Conservation (phyloP, 2,797 vertebrate species). For the Halcyon leucocephala region DNA sequence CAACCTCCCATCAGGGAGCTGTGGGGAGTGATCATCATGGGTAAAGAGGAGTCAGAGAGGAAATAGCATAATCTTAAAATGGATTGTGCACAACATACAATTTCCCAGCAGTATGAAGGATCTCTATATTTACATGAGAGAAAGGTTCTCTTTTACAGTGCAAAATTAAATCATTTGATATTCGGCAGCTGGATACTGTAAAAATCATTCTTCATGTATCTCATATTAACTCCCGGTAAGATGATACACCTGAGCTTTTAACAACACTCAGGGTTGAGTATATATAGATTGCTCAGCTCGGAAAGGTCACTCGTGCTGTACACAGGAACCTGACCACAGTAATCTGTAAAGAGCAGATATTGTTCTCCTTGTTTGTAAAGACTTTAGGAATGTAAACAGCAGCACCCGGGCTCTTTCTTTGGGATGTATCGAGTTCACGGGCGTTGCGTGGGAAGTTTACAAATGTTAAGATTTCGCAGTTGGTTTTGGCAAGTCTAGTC, state of each 20-base stretch:
- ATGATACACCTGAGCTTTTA: conserved; percentile 35
- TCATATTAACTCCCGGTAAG: conserved; percentile 13
- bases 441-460: background rate
- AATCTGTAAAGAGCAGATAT: conserved; percentile 65
- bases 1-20: background rate
- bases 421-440: conserved; percentile 35
- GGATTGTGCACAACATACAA: background rate
- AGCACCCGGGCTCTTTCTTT: background rate
- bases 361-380: conserved; percentile 68
- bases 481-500: conserved; percentile 57
- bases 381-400: conserved; percentile 68
- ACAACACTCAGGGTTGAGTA: background rate
- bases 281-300: conserved; percentile 15
- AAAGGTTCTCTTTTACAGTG: background rate
- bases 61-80: background rate
- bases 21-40: background rate
- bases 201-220: conserved; percentile 23
- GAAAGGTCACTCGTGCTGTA: conserved; percentile 46
- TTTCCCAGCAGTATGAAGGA: background rate
- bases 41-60: background rate
- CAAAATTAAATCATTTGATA: conserved; percentile 27
- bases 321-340: conserved; percentile 35
- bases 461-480: background rate
- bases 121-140: background rate
- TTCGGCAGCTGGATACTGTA: conserved; percentile 52